Base-by-base conservation (phyloP, 2,797 vertebrate genomes). In the Rhinatrema bivittatum region DNA sequence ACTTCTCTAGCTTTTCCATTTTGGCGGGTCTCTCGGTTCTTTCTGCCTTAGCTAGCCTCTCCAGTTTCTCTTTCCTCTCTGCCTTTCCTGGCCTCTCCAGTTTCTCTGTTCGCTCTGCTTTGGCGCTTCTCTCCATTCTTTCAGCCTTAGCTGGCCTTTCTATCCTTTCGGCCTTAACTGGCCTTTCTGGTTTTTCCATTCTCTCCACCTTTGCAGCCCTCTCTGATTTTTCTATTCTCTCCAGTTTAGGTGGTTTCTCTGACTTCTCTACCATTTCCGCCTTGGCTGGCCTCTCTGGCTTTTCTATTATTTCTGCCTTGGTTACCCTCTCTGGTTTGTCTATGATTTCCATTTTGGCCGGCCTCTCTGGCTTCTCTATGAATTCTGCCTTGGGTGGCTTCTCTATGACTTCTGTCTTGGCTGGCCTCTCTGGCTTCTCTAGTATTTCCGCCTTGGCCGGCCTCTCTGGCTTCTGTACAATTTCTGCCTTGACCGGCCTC, bases 111-210 rank as follows among this genome's bases (percentile, higher is more conserved):
- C 64, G 62, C 28, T 76, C 74, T 31, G 29, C 68, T 38, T 74
- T 85, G 14, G 59, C 55, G 6, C 55, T 62, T 32, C 28, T 67
- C 1, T 48, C 65, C 37, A 24, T 42, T 2, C 77, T 79, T 37
- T 74, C 70, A 2, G 62, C 43, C 36, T 46, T 67, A 62, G 57
- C 76, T 60, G 22, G 76, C 60, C 56, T 83, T 82, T 37, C 67
- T 46, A 14, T 60, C 61, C 16, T n/a, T n/a, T n/a, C n/a, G n/a
- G n/a, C n/a, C n/a, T n/a, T n/a, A n/a, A n/a, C n/a, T n/a, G n/a
- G n/a, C n/a, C n/a, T n/a, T n/a, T n/a, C n/a, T 85, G 87, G 68
- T 81, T 84, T 69, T 85, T 86, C 39, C 86, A 83, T 63, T 87
- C 87, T n/a, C 53, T 85, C 85, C 27, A 81, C 74, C 62, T 84